Conservation (phyloP, 2,113 vertebrate species). For the Damaliscus lunatus region DNA sequence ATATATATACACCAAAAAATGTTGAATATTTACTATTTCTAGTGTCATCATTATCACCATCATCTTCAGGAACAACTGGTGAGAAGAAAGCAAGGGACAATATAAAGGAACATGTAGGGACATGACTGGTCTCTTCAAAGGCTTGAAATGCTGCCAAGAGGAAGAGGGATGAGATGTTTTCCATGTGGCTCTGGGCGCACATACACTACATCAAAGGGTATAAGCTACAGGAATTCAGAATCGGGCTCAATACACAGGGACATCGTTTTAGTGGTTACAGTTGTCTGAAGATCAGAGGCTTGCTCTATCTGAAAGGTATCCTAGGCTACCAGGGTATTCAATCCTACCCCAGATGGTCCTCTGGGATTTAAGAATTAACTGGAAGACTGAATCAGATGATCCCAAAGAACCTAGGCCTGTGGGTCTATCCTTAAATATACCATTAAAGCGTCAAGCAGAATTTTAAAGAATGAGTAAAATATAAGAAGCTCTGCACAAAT, state of each 20-base stretch:
- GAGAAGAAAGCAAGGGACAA: slow-evolving; percentile 1
- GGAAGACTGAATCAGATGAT: background rate
- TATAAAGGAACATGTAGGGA: background rate
- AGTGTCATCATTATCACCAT: background rate
- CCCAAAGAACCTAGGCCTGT: background rate
- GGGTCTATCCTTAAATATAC: background rate
- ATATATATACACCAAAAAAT: background rate
- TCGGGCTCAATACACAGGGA: background rate
- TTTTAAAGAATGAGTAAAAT: slow-evolving; percentile 5
- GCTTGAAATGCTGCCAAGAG: slow-evolving; percentile 47
- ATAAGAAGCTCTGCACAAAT: background rate
- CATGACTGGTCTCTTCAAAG: slow-evolving; percentile 45
- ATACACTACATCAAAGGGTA: slow-evolving; percentile 12
- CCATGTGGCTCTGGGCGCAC: slow-evolving; percentile 9
- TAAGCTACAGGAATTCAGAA: slow-evolving; percentile 34
- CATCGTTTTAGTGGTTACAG: background rate
- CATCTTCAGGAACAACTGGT: background rate
- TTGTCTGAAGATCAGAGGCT: slow-evolving; percentile 46
- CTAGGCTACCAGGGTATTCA: background rate
- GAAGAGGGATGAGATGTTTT: slow-evolving; percentile 30
- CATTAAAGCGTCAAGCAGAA: background rate
- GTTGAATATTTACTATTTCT: background rate
- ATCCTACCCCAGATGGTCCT: background rate
- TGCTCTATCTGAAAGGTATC: background rate
- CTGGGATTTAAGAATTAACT: slow-evolving; percentile 7